These are phyloP conservation scores for Alaudala cheleensis DNA, from an alignment of 2,113 vertebrate species.

Conservation along the genomic window DNA sequence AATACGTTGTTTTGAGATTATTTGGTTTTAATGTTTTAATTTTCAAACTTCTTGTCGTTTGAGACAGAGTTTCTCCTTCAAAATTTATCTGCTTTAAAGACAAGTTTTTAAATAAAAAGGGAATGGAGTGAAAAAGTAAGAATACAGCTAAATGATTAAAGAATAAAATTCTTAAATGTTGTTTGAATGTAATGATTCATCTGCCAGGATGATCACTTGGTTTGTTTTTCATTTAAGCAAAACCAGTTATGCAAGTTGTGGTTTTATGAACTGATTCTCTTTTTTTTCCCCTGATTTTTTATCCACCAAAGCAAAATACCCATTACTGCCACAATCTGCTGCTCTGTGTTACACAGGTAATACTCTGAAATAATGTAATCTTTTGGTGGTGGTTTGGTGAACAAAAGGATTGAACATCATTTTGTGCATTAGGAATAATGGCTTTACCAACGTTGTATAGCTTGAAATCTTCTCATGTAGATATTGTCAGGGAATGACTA, in stretches of 20 bases:
- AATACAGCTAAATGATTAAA: not conserved
- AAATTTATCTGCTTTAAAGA: not conserved
- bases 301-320: not conserved
- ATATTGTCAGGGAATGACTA: not conserved
- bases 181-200: not conserved
- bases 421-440: not conserved
- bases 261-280: not conserved
- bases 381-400: not conserved
- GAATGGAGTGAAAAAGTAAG: not conserved
- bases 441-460: not conserved
- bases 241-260: conserved; percentile 14
- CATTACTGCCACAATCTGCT: not conserved
- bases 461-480: not conserved
- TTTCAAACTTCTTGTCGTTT: not conserved
- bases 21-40: not conserved
- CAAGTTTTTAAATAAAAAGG: not conserved
- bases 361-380: not conserved
- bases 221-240: conserved; percentile 37
- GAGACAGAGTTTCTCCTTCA: not conserved
- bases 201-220: conserved; percentile 12
- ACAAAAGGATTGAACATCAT: not conserved
- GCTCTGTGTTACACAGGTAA: not conserved
- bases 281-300: not conserved
- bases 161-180: not conserved
- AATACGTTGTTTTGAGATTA: fast-evolving